A percentile compares a stretch with the other conserved stretches of the same genome.
phyloP scores from a whole-genome alignment of 53 echinoderm and acorn worm genomes.

The Holothuria scabra region DNA sequence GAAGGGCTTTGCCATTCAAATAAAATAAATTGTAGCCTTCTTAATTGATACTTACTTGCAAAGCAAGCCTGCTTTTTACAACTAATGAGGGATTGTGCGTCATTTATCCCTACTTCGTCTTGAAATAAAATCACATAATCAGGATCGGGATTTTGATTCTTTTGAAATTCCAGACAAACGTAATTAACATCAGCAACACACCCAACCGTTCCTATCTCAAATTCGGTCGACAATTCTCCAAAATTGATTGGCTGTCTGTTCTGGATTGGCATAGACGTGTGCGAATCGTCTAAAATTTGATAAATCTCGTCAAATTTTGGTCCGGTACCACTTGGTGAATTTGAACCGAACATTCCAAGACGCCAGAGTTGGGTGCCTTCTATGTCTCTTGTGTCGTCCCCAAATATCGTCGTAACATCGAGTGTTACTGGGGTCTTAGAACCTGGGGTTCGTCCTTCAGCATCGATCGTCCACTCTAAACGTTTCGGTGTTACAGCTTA shows the following conservation, averaged over 20 bases:
- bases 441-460: not conserved
- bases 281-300: constrained; percentile 1
- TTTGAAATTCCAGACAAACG: constrained; percentile 36
- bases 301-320: constrained; percentile 37
- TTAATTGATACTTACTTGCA: constrained; percentile 40
- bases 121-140: constrained; percentile 36
- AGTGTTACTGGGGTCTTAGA: not conserved
- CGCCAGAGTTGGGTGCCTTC: constrained; percentile 22
- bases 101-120: constrained; percentile 28
- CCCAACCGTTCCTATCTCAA: constrained; percentile 28
- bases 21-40: too few relatives aligned
- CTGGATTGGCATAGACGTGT: not conserved
- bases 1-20: too few relatives aligned
- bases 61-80: constrained; percentile 13
- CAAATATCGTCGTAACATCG: constrained; percentile 5
- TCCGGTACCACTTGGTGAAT: constrained; percentile 6
- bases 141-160: constrained; percentile 33
- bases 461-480: constrained; percentile 1
- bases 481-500: constrained; percentile 20
- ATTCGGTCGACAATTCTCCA: not conserved
- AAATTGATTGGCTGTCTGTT: not conserved
- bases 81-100: constrained; percentile 13
- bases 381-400: constrained; percentile 21
- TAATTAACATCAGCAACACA: constrained; percentile 27
- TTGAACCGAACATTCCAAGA: constrained; percentile 24